phyloP scores from a whole-genome alignment of 23 tunicate genomes.

The Oikopleura dioica region DNA sequence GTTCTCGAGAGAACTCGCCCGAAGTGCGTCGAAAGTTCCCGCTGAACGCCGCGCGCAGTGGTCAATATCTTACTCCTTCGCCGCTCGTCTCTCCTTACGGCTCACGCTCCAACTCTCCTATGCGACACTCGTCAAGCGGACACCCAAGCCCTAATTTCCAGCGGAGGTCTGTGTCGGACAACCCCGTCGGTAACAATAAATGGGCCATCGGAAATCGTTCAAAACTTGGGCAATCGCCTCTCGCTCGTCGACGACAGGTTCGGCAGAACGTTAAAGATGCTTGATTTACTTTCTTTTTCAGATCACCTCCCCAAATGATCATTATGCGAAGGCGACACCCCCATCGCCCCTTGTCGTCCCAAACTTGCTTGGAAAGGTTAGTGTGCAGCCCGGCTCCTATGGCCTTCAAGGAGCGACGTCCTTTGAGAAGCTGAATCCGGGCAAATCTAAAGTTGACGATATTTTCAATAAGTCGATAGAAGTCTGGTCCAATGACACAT shows the following conservation, averaged over 20 bases:
- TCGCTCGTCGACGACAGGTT: neutral
- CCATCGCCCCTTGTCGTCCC: conserved; percentile 6
- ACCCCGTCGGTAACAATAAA: neutral
- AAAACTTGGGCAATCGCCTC: neutral
- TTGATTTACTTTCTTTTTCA: too few relatives aligned
- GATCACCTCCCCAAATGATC: neutral
- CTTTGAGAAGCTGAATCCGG: neutral
- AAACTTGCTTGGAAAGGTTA: neutral
- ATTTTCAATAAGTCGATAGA: neutral
- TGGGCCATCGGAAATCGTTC: neutral
- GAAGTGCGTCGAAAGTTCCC: conserved; percentile 35
- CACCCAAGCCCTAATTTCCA: neutral
- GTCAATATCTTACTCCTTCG: neutral
- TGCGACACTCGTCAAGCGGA: neutral
- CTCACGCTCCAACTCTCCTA: conserved; percentile 11
- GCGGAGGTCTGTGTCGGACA: neutral
- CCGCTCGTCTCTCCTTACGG: conserved; percentile 5
- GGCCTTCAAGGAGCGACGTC: neutral
- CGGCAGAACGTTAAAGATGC: too few relatives aligned
- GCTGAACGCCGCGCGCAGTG: neutral
- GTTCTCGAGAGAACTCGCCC: conserved; percentile 85
- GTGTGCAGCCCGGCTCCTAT: neutral
- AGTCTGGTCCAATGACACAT: neutral
- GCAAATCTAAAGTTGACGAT: neutral
- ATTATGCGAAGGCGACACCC: neutral